Evolutionary conservation across 2,113 vertebrate species (phyloP).

Genomic region (Pomatostomus ruficeps): DNA sequence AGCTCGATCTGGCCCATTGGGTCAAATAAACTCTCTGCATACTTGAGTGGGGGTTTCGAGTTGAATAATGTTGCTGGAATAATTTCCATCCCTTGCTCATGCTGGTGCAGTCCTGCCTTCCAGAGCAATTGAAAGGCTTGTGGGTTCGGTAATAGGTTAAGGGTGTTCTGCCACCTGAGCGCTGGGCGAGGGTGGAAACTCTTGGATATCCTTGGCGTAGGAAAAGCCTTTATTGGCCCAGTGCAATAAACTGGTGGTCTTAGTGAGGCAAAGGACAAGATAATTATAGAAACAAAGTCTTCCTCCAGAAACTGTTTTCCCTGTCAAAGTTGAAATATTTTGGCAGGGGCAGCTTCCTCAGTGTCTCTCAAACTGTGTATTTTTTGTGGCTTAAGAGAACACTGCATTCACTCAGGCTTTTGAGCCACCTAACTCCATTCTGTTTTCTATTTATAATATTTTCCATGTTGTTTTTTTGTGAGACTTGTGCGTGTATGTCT

Average conservation of each 20-base stretch:
- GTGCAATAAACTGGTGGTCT: not conserved
- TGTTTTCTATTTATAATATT: slow-evolving; percentile 48
- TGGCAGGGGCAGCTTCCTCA: slow-evolving; percentile 40
- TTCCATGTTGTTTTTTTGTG: slow-evolving; percentile 14
- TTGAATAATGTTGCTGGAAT: slow-evolving; percentile 32
- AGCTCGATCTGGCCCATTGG: slow-evolving; percentile 12
- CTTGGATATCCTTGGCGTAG: not conserved
- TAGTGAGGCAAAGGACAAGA: not conserved
- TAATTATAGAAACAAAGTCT: slow-evolving; percentile 53
- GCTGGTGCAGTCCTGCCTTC: not conserved
- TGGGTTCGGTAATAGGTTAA: not conserved
- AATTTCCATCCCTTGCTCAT: not conserved
- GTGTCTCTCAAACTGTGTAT: not conserved
- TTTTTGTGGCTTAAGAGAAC: slow-evolving; percentile 48
- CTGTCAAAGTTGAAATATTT: slow-evolving; percentile 42
- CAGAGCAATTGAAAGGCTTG: not conserved
- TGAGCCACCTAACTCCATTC: slow-evolving; percentile 9
- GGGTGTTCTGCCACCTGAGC: not conserved
- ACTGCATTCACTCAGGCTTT: slow-evolving; percentile 8
- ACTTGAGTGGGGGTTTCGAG: slow-evolving; percentile 5
- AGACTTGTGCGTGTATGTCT: not conserved
- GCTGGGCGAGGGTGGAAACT: not conserved
- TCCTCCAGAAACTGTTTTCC: slow-evolving; percentile 24
- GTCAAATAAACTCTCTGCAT: slow-evolving; percentile 48
- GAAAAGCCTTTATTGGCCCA: not conserved